phyloP scores from a whole-genome alignment of 2,888 invertebrate genomes.

The Mimas tiliae region DNA sequence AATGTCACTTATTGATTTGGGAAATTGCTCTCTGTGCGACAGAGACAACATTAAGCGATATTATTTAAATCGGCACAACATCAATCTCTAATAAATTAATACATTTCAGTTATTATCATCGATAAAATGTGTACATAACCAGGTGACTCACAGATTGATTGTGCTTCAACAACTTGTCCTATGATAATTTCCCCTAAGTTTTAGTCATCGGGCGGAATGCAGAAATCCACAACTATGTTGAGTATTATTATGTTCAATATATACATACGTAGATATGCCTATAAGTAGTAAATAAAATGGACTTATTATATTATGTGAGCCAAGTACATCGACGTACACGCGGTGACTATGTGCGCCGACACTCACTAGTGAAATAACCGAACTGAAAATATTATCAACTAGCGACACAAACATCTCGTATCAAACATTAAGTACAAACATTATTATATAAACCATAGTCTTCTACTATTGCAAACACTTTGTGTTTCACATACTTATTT shows the following conservation, averaged over 20 bases:
- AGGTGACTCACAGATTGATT: conserved; percentile 59
- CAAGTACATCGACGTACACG: conserved; percentile 58
- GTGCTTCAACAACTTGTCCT: conserved; percentile 69
- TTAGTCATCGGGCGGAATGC: conserved; percentile 85
- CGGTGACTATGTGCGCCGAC: conserved; percentile 54
- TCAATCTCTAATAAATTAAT: conserved; percentile 48
- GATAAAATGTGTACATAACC: conserved; percentile 60
- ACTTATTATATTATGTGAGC: conserved; percentile 67
- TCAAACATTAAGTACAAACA: conserved; percentile 74
- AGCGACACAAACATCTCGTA: conserved; percentile 75
- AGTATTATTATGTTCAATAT: conserved; percentile 82
- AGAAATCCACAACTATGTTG: conserved; percentile 85
- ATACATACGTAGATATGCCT: conserved; percentile 80
- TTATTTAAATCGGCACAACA: conserved; percentile 60
- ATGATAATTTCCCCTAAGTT: conserved; percentile 77
- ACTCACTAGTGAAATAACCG: conserved; percentile 64
- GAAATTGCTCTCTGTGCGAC: conserved; percentile 67
- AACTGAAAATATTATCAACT: conserved; percentile 67
- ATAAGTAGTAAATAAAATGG: conserved; percentile 74
- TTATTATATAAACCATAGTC: conserved; percentile 53
- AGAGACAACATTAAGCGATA: conserved; percentile 53
- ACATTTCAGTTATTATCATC: conserved; percentile 39
- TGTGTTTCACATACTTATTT: conserved; percentile 62
- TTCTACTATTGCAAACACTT: conserved; percentile 67
- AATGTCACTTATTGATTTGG: conserved; percentile 80